A percentile compares a stretch with the other conserved stretches of the same genome.
These are phyloP conservation scores for Furcula furcula DNA, from an alignment of 2,888 invertebrate genomes.

Conservation along the genomic window DNA sequence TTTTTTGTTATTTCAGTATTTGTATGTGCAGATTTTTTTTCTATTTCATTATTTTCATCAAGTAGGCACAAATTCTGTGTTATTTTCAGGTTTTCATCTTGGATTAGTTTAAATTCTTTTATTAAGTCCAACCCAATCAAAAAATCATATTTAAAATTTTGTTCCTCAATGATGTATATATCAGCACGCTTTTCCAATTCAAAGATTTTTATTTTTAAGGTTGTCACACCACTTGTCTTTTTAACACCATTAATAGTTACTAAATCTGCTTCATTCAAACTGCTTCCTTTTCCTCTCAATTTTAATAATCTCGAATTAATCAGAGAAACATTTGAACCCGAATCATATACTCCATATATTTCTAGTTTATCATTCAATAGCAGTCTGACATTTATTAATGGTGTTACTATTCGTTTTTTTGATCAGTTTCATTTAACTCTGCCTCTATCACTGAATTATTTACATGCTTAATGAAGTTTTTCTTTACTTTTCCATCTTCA, in stretches of 20 bases:
- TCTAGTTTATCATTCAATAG: slow-evolving; percentile 25
- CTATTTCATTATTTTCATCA: no score
- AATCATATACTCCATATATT: slow-evolving; percentile 29
- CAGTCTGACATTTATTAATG: slow-evolving; percentile 21
- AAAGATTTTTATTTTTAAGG: no score
- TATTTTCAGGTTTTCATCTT: slow-evolving; percentile 3
- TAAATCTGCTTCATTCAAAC: slow-evolving; percentile 7
- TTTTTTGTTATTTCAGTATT: no score
- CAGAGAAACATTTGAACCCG: slow-evolving; percentile 34
- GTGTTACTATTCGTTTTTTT: slow-evolving; percentile 23
- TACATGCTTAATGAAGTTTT: background rate
- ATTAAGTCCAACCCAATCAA: slow-evolving; percentile 1
- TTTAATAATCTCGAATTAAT: slow-evolving; percentile 27
- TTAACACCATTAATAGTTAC: slow-evolving; percentile 15
- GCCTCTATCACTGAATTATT: slow-evolving; percentile 3
- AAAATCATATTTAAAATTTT: no score
- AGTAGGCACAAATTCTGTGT: no score
- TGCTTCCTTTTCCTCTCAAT: slow-evolving; percentile 2
- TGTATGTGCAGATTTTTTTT: background rate
- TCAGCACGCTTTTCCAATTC: no score
- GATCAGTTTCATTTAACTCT: slow-evolving; percentile 17
- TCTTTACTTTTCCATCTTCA: no score
- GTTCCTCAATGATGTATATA: no score
- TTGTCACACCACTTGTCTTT: slow-evolving; percentile 10
- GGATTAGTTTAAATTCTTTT: slow-evolving; percentile 5